Conservation (phyloP, 2,797 vertebrate species). For the Argyrosomus regius region DNA sequence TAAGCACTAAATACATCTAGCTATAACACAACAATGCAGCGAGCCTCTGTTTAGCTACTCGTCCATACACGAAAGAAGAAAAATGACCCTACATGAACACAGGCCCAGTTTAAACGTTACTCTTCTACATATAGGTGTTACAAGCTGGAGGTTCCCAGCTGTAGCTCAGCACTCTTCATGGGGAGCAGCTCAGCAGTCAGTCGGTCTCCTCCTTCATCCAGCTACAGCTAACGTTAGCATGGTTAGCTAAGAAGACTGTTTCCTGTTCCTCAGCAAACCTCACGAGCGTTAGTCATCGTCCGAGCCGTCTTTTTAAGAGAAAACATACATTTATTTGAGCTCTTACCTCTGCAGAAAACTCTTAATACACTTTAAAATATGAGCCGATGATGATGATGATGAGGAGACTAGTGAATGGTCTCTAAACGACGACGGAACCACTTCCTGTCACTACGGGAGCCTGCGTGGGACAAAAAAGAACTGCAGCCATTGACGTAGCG, state of each 20-base stretch:
- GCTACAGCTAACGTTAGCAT: constrained; percentile 57
- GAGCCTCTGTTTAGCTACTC: background rate
- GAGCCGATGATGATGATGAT: background rate
- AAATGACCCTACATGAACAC: too few species aligned
- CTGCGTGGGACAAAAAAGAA: constrained; percentile 30
- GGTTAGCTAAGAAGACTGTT: constrained; percentile 3
- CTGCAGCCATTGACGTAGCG: fast-evolving
- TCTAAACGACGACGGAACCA: background rate
- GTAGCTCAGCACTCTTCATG: background rate
- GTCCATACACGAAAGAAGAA: background rate
- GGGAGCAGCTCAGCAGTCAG: background rate
- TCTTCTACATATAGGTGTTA: background rate
- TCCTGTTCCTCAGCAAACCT: background rate
- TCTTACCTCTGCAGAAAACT: constrained; percentile 52
- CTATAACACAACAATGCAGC: background rate
- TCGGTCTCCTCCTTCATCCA: constrained; percentile 40
- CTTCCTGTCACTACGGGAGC: constrained; percentile 71
- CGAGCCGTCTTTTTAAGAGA: fast-evolving
- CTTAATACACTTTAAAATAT: background rate
- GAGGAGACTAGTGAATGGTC: background rate
- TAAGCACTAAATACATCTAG: background rate
- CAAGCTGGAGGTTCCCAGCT: background rate
- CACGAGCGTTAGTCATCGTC: fast-evolving
- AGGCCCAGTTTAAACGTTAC: background rate
- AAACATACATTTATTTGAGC: fast-evolving